phyloP scores from a whole-genome alignment of 2,113 vertebrate species.

The Vulpes lagopus region DNA sequence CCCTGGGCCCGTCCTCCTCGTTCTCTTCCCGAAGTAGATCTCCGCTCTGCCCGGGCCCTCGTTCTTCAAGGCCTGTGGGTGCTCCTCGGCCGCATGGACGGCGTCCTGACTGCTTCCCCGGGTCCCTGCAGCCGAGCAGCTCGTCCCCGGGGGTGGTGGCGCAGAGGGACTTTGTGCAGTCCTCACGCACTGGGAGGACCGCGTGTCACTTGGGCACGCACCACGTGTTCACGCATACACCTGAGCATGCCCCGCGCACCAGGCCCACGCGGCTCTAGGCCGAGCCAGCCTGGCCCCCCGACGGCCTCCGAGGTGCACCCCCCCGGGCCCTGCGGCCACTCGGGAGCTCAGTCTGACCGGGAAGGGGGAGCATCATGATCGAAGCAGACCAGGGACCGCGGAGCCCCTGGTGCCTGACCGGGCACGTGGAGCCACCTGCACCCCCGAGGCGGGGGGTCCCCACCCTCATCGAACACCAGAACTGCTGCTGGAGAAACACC shows the following conservation, averaged over 20 bases:
- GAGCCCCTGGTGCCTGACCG: not conserved
- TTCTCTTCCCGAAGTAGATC: not conserved
- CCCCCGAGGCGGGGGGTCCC: no score
- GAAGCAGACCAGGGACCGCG: not conserved
- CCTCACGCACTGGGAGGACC: fast-evolving
- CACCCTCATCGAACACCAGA: no score
- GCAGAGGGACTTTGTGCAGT: no score
- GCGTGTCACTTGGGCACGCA: fast-evolving
- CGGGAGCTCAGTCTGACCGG: no score
- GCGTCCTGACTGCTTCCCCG: no score
- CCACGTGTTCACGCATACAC: fast-evolving
- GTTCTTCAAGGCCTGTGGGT: not conserved
- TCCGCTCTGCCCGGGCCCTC: not conserved
- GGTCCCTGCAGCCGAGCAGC: not conserved
- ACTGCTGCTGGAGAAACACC: not conserved
- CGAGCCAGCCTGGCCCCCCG: not conserved
- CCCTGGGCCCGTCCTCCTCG: not conserved
- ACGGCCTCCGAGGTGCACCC: not conserved
- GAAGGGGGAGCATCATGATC: not conserved
- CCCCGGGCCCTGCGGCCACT: no score
- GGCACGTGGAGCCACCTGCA: not conserved
- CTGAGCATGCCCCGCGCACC: fast-evolving
- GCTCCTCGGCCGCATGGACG: fast-evolving
- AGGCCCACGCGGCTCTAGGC: not conserved
- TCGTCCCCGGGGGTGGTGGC: no score